Conservation (phyloP, 2,113 vertebrate genomes). For the Geothlypis trichas region DNA sequence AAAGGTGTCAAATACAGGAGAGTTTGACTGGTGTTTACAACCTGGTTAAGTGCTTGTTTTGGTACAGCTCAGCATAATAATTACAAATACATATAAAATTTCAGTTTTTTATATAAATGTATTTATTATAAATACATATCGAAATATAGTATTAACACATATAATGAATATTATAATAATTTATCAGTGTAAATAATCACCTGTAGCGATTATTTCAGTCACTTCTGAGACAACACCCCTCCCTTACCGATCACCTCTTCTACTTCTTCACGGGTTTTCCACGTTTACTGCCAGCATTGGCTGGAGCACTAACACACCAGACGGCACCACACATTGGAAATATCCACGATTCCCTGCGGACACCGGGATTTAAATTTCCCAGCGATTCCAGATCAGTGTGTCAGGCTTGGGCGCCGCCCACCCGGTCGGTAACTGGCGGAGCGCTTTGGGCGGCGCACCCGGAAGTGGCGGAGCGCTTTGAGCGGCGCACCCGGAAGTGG, state of each 20-base stretch:
- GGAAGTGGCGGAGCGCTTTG: neutral
- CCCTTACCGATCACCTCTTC: neutral
- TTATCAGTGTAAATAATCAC: neutral
- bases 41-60: neutral
- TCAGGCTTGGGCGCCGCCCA: neutral
- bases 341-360: neutral
- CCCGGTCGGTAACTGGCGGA: neutral
- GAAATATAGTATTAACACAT: neutral
- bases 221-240: neutral
- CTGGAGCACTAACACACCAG: neutral
- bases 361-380: neutral
- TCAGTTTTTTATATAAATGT: no score
- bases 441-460: neutral
- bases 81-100: neutral
- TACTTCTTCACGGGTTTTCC: neutral
- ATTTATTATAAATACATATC: neutral
- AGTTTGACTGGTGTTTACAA: neutral
- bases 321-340: fast-evolving
- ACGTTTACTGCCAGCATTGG: neutral
- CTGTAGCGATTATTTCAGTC: neutral
- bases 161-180: neutral
- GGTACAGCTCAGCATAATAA: neutral
- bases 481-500: neutral
- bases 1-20: neutral
- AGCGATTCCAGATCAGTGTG: fast-evolving